Evolutionary conservation across 2,888 invertebrate genomes (phyloP).

Genomic region (Nemoura dubitans): DNA sequence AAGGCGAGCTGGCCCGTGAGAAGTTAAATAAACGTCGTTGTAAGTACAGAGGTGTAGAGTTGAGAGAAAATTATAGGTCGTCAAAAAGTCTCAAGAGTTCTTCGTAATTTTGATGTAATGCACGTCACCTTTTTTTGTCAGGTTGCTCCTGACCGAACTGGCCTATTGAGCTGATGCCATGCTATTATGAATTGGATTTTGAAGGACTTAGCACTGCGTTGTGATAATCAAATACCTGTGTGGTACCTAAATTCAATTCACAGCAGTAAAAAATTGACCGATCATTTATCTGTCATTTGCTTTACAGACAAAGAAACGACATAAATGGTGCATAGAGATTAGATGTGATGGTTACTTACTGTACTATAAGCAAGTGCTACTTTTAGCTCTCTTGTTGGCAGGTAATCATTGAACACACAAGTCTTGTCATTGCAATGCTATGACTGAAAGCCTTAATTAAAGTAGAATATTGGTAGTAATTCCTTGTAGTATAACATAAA

Average conservation of each 20-base stretch:
- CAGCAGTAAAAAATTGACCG: not conserved
- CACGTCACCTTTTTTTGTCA: not conserved
- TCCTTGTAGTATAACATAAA: not conserved
- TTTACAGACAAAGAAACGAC: not conserved
- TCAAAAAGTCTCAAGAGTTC: not conserved
- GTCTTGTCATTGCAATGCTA: not conserved
- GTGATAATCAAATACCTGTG: not conserved
- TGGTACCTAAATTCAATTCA: not conserved
- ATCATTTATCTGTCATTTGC: not conserved
- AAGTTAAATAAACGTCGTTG: constrained; percentile 56
- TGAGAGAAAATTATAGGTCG: not conserved
- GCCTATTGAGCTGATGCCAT: not conserved
- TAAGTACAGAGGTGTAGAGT: not conserved
- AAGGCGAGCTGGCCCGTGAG: constrained; percentile 63
- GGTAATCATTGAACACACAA: not conserved
- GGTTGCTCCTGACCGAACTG: not conserved
- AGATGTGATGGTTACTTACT: not conserved
- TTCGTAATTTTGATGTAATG: not conserved
- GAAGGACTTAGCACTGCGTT: not conserved
- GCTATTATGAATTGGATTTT: not conserved
- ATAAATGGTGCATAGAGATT: not conserved
- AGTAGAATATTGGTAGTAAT: not conserved
- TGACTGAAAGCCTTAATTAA: not conserved
- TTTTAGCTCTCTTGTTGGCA: not conserved
- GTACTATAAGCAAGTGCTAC: not conserved